A percentile compares a stretch with the other conserved stretches of the same genome.
Conservation (phyloP, 2,888 invertebrate genomes). For the Harpalus rubripes region DNA sequence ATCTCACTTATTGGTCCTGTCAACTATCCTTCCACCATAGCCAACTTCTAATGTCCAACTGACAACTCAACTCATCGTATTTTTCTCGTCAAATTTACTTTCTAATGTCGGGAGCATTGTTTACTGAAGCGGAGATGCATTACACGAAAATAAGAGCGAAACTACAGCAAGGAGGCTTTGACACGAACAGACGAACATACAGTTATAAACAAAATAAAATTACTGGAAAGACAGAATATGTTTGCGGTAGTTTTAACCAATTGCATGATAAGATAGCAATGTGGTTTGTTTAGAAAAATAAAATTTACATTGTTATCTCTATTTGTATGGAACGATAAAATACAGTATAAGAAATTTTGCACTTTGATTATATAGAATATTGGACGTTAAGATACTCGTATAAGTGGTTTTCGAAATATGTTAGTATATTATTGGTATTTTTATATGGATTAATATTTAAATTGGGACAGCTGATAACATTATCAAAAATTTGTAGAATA, state of each 20-base stretch:
- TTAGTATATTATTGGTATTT: too few species aligned
- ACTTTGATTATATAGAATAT: background rate
- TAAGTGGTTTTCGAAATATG: too few species aligned
- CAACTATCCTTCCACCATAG: slow-evolving; percentile 4
- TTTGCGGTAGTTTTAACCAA: slow-evolving; percentile 7
- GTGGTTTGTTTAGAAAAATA: slow-evolving; percentile 15
- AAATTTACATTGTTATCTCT: slow-evolving; percentile 7
- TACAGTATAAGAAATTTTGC: background rate
- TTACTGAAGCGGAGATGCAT: slow-evolving; percentile 29
- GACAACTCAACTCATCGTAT: slow-evolving; percentile 18
- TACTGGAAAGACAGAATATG: slow-evolving; percentile 13
- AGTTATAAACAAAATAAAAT: slow-evolving; percentile 7
- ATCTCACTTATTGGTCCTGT: background rate
- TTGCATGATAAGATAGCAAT: slow-evolving; percentile 37
- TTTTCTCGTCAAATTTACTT: slow-evolving; percentile 48
- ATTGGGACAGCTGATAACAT: too few species aligned
- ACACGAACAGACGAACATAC: background rate
- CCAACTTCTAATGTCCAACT: slow-evolving; percentile 10
- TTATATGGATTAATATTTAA: too few species aligned
- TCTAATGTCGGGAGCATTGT: slow-evolving; percentile 45
- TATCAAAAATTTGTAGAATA: too few species aligned
- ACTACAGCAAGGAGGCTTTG: slow-evolving; percentile 11
- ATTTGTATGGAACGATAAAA: slow-evolving; percentile 12
- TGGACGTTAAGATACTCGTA: too few species aligned
- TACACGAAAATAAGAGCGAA: slow-evolving; percentile 44